Evolutionary conservation across 2,797 vertebrate genomes (phyloP).

Genomic region (Philypnodon macrostomus): DNA sequence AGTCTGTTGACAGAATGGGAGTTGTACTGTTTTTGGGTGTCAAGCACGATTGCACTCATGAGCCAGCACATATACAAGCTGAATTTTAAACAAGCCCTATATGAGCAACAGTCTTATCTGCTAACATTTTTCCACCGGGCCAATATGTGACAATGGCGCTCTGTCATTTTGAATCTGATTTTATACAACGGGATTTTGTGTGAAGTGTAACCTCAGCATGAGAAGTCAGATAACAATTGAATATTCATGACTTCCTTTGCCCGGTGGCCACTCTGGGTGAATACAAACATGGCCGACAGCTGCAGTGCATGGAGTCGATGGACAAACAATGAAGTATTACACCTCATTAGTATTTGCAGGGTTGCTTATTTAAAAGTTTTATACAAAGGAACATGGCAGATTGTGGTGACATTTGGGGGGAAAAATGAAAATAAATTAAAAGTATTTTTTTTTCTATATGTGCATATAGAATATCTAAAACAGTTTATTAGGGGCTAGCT

Average conservation of each 20-base stretch:
- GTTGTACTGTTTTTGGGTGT: constrained; percentile 23
- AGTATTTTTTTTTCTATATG: too few species aligned
- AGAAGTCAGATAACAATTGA: not conserved
- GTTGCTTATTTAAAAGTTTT: too few species aligned
- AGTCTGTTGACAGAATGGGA: constrained; percentile 31
- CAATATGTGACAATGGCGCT: constrained; percentile 2
- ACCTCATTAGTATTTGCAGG: not conserved
- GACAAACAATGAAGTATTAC: constrained; percentile 4
- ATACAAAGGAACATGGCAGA: too few species aligned
- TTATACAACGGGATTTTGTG: constrained; percentile 1
- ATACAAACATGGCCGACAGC: constrained; percentile 1
- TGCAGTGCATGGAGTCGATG: not conserved
- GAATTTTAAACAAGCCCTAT: not conserved
- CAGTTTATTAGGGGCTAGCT: too few species aligned
- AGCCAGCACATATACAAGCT: constrained; percentile 11
- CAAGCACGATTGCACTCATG: constrained; percentile 7
- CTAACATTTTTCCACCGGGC: not conserved
- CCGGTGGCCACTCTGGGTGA: constrained; percentile 2
- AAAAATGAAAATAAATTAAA: too few species aligned
- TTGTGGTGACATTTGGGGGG: too few species aligned
- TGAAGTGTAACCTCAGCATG: not conserved
- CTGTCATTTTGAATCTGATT: not conserved
- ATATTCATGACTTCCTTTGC: constrained; percentile 2
- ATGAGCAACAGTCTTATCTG: not conserved
- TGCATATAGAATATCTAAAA: too few species aligned